These are phyloP conservation scores for Diabrotica virgifera DNA, from an alignment of 1,140 invertebrate species.

Conservation along the genomic window DNA sequence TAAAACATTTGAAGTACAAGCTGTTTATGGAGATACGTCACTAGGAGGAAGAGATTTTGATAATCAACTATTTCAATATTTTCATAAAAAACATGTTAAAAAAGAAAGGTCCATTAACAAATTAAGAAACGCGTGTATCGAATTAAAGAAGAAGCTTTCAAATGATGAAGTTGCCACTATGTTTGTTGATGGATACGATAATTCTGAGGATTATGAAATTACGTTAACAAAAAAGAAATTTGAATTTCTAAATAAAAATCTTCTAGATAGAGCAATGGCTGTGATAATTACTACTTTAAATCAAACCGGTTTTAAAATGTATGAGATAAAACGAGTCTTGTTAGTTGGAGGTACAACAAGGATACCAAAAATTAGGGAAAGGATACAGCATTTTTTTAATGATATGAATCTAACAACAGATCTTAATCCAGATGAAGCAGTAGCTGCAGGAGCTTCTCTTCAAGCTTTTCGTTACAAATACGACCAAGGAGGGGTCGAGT, in stretches of 20 bases:
- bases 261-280: no score
- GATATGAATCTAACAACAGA: conserved; percentile 29
- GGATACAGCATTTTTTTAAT: conserved; percentile 52
- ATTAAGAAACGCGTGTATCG: no score
- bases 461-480: not conserved
- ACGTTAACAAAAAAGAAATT: no score
- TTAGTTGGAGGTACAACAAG: conserved; percentile 63
- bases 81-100: not conserved
- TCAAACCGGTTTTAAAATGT: conserved; percentile 8
- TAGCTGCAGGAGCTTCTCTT: no score
- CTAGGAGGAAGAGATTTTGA: conserved; percentile 72
- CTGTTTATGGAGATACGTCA: conserved; percentile 67
- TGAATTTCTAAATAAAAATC: no score
- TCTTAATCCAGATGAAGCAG: conserved; percentile 27
- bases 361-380: conserved; percentile 57
- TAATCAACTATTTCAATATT: conserved; percentile 25
- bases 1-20: conserved; percentile 62
- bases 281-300: no score
- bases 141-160: no score
- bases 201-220: no score
- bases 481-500: conserved; percentile 8
- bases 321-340: conserved; percentile 57
- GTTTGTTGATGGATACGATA: no score
- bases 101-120: not conserved
- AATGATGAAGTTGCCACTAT: no score